phyloP scores from a whole-genome alignment of 1,140 invertebrate species.

The Hyles vespertilio region DNA sequence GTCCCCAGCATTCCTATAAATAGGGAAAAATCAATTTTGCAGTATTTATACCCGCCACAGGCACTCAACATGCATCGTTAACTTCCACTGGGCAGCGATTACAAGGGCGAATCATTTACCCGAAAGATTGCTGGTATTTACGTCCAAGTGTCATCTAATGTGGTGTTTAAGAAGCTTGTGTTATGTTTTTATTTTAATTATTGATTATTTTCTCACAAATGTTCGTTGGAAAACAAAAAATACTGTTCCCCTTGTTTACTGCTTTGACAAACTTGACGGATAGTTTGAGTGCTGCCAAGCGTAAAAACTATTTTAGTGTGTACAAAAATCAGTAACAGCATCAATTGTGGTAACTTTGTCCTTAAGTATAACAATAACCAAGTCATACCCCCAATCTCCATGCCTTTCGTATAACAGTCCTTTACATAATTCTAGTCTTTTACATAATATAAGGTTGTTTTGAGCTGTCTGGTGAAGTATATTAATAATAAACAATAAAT shows the following conservation, averaged over 20 bases:
- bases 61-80: slow-evolving; percentile 56
- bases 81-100: slow-evolving; percentile 29
- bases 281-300: not conserved
- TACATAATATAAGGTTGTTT: too few species aligned
- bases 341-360: too few species aligned
- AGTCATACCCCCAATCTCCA: too few species aligned
- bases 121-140: slow-evolving; percentile 70
- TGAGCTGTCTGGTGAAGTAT: too few species aligned
- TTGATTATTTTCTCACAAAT: slow-evolving; percentile 20
- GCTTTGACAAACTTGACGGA: slow-evolving; percentile 8
- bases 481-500: too few species aligned
- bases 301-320: too few species aligned
- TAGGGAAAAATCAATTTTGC: slow-evolving; percentile 69
- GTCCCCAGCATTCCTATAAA: slow-evolving; percentile 74
- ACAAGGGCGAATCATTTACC: slow-evolving; percentile 61
- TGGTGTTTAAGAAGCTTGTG: slow-evolving; percentile 14
- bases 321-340: too few species aligned
- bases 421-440: too few species aligned
- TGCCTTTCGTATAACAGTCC: too few species aligned
- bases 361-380: too few species aligned
- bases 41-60: slow-evolving; percentile 43
- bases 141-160: slow-evolving; percentile 70
- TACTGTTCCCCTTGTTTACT: slow-evolving; percentile 21
- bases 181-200: slow-evolving; percentile 13
- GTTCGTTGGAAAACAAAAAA: slow-evolving; percentile 27